A percentile compares a stretch with the other conserved stretches of the same genome.
Conservation (phyloP, 2,797 vertebrate genomes). For the Pyrrhura leucotis region DNA sequence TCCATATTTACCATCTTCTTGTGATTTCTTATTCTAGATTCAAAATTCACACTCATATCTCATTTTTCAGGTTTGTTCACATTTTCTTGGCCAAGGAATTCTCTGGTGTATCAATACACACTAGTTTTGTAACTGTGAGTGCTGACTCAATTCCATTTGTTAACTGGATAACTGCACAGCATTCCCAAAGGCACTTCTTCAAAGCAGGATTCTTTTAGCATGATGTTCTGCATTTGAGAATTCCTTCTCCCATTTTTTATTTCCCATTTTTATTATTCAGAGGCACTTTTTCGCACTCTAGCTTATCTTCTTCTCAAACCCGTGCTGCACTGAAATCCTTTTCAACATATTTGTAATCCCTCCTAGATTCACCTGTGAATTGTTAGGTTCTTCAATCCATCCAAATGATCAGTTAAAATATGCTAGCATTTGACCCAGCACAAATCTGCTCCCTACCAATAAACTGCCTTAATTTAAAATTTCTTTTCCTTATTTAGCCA, state of each 20-base stretch:
- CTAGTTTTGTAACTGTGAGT: background rate
- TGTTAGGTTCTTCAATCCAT: background rate
- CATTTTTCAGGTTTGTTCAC: background rate
- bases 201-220: background rate
- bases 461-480: background rate
- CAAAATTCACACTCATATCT: background rate
- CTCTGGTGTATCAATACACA: background rate
- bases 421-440: background rate
- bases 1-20: background rate
- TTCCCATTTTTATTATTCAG: background rate
- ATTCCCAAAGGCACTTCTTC: background rate
- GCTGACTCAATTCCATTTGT: background rate
- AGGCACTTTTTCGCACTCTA: background rate
- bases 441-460: background rate
- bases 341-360: background rate
- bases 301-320: background rate
- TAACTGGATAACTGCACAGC: background rate
- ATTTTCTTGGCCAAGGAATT: background rate
- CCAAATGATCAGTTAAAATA: background rate
- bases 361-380: background rate
- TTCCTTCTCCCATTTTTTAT: background rate
- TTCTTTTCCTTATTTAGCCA: background rate
- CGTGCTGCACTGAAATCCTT: background rate
- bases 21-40: background rate
- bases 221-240: background rate